A percentile compares a stretch with the other conserved stretches of the same genome.
phyloP scores from a whole-genome alignment of 2,888 invertebrate species.

The Luffia ferchaultella region DNA sequence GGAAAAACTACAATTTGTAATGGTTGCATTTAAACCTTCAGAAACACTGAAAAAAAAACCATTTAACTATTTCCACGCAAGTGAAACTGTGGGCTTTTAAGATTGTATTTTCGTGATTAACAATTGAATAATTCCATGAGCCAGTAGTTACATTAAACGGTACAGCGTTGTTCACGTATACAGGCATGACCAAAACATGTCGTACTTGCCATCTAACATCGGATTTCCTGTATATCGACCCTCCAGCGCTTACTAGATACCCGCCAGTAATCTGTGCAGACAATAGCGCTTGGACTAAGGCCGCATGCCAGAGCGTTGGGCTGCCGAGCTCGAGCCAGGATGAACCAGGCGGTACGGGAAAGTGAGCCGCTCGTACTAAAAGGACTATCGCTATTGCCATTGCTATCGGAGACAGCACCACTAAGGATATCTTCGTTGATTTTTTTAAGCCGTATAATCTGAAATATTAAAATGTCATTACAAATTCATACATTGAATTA shows the following conservation, averaged over 20 bases:
- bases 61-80: too few relatives aligned
- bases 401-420: slow-evolving; percentile 29
- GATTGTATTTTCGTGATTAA: too few relatives aligned
- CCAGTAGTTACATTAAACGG: too few relatives aligned
- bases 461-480: slow-evolving; percentile 27
- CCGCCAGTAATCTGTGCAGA: slow-evolving; percentile 72
- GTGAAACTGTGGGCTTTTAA: too few relatives aligned
- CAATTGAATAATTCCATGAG: too few relatives aligned
- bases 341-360: slow-evolving; percentile 22
- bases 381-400: slow-evolving; percentile 12
- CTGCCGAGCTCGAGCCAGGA: slow-evolving; percentile 41
- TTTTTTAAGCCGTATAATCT: slow-evolving; percentile 59
- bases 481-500: not conserved
- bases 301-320: slow-evolving; percentile 68
- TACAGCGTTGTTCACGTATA: too few relatives aligned
- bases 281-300: slow-evolving; percentile 69
- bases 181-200: too few relatives aligned
- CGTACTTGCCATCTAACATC: slow-evolving; percentile 65
- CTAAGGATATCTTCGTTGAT: slow-evolving; percentile 50
- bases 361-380: slow-evolving; percentile 9
- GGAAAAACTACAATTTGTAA: too few relatives aligned
- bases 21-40: too few relatives aligned
- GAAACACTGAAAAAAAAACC: too few relatives aligned
- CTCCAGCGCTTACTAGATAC: slow-evolving; percentile 70
- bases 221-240: slow-evolving; percentile 68